Percentiles rank a stretch among this genome's conserved stretches.
Conservation (phyloP, 2,888 invertebrate genomes). For the Smittia aterrima region DNA sequence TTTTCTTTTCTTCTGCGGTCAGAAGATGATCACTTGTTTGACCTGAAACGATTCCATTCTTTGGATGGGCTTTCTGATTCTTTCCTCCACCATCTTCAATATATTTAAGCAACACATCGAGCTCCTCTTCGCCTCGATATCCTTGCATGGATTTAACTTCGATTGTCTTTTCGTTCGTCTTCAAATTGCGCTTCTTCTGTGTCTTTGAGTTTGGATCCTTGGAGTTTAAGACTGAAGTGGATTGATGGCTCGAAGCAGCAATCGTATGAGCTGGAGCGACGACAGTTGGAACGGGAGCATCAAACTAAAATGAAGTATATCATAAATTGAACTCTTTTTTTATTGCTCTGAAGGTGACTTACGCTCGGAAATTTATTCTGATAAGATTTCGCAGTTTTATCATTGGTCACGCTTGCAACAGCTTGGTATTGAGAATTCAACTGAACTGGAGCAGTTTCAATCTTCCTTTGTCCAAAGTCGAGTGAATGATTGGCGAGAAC, state of each 20-base stretch:
- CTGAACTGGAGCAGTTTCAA: constrained; percentile 47
- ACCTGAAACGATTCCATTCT: constrained; percentile 43
- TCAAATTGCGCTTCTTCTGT: constrained; percentile 48
- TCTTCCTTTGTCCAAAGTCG: background rate
- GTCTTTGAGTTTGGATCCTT: constrained; percentile 50
- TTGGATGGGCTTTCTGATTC: constrained; percentile 50
- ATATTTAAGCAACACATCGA: constrained; percentile 73
- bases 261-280: background rate
- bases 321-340: background rate
- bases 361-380: background rate
- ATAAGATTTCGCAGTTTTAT: background rate
- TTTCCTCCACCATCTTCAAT: constrained; percentile 63
- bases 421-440: constrained; percentile 52
- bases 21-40: constrained; percentile 46
- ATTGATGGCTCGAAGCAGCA: constrained; percentile 42
- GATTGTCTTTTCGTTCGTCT: constrained; percentile 55
- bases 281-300: background rate
- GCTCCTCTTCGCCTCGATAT: constrained; percentile 73
- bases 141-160: constrained; percentile 67
- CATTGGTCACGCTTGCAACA: constrained; percentile 49
- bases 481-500: background rate
- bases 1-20: constrained; percentile 50
- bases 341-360: background rate
- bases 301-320: background rate
- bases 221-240: constrained; percentile 43